Base-by-base conservation (phyloP, 2,888 invertebrate species). In the Limnephilus auricula region DNA sequence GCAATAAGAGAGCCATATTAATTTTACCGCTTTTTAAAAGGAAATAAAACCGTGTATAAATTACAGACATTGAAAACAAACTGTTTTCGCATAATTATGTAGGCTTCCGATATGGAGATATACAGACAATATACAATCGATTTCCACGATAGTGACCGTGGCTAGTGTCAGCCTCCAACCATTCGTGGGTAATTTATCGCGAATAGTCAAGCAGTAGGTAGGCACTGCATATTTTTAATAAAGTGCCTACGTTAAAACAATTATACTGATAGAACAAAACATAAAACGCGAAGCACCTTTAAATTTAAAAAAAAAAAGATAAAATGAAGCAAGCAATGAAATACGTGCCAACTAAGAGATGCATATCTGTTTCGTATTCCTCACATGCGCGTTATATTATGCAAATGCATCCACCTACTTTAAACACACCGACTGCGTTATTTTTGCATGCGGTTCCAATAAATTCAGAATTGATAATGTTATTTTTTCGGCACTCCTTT, bases 1-100 rank as follows among this genome's bases (percentile, higher is more conserved):
- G 87, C 87, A 25, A 32, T 88, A 88, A 88, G 87, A 79, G 13
- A 78, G 87, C 87, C 87, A 32, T 78, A 34, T 78, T 34, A 34
- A n/a, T 88, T 88, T 88, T 88, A 88, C 78, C 78, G 78, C 87
- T n/a, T 88, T 88, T 88, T 88, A 88, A 88, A 88, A 88, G 87
- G 87, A 88, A 88, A 88, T 88, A 88, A 88, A 88, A 88, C 34
- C 87, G 87, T 79, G 79, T 34, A 78, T 88, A 88, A 88, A 88
- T 78, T 88, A 88, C 32, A n/a, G 65, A 65, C 87, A 78, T 88
- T 78, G 78, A 88, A 88, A 88, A 86, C 86, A 86, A 85, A 88
- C 32, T 31, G 2, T 40, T 85, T 45, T 85, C 40, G 50, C 85
- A 25, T 25, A 37, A 40, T 85, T 45, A 45, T 85, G 40, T 85